These are phyloP conservation scores for Boulengeromyrus knoepffleri DNA, from an alignment of 2,113 vertebrate species.

Conservation along the genomic window DNA sequence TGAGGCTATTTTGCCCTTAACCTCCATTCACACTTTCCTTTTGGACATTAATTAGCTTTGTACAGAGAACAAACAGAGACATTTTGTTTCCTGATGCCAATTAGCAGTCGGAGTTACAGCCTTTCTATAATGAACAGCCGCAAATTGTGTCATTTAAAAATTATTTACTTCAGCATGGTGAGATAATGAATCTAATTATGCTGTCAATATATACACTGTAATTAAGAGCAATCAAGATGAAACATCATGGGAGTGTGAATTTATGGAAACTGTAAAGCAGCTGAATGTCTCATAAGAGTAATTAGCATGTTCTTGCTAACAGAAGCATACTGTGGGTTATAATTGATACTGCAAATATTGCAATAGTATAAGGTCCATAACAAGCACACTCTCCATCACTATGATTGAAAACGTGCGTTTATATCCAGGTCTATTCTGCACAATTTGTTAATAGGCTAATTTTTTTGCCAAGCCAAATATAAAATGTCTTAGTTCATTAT, in stretches of 20 bases:
- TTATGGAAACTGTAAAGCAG: constrained; percentile 36
- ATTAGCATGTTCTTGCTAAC: constrained; percentile 41
- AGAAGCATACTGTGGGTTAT: constrained; percentile 32
- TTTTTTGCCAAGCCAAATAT: background rate
- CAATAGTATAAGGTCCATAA: constrained; percentile 30
- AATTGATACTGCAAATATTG: constrained; percentile 32
- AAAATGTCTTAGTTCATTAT: background rate
- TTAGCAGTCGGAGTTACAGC: constrained; percentile 6
- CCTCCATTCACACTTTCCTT: background rate
- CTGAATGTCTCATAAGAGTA: constrained; percentile 36
- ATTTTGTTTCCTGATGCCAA: constrained; percentile 9
- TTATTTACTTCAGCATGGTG: constrained; percentile 21
- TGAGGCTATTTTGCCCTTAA: background rate
- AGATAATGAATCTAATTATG: constrained; percentile 35
- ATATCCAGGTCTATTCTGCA: constrained; percentile 16
- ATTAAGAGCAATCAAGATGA: constrained; percentile 38
- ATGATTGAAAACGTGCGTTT: constrained; percentile 17
- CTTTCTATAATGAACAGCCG: constrained; percentile 19
- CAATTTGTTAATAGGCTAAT: background rate
- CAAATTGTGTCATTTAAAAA: constrained; percentile 23
- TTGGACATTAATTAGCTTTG: background rate
- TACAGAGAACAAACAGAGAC: background rate
- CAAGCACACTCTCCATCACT: background rate
- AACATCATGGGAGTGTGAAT: constrained; percentile 28
- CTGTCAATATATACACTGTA: constrained; percentile 31